phyloP scores from a whole-genome alignment of 2,797 vertebrate species.

The Peromyscus melanophrys region DNA sequence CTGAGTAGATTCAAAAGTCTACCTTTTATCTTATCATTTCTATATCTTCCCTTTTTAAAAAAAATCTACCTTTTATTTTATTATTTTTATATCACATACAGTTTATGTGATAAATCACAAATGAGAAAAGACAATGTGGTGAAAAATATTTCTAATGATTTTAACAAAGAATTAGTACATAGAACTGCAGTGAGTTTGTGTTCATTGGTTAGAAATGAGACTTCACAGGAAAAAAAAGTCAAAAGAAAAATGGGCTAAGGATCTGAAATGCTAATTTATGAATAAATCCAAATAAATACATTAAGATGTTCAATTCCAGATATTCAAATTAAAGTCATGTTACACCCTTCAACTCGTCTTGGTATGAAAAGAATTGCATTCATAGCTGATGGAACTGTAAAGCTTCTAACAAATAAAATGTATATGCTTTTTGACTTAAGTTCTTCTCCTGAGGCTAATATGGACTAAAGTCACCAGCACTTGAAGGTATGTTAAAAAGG shows the following conservation, averaged over 20 bases:
- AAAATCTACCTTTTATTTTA: too few relatives aligned
- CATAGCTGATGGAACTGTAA: background rate
- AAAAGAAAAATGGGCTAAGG: background rate
- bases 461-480: slow-evolving; percentile 9
- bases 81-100: too few relatives aligned
- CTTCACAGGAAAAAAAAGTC: background rate
- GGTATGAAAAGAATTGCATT: background rate
- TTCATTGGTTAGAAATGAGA: background rate
- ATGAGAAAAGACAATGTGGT: background rate
- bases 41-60: too few relatives aligned
- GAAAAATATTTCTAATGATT: slow-evolving; percentile 42
- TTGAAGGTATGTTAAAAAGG: background rate
- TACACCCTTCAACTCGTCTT: background rate
- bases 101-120: background rate
- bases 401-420: background rate
- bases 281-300: background rate
- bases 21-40: too few relatives aligned
- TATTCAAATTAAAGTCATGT: slow-evolving; percentile 41
- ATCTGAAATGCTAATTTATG: background rate
- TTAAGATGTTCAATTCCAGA: slow-evolving; percentile 1
- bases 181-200: background rate
- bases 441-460: background rate
- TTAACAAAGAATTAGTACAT: slow-evolving; percentile 25
- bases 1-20: too few relatives aligned
- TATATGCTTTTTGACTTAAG: background rate